Conservation (phyloP, 2,113 vertebrate genomes). For the Carollia perspicillata region DNA sequence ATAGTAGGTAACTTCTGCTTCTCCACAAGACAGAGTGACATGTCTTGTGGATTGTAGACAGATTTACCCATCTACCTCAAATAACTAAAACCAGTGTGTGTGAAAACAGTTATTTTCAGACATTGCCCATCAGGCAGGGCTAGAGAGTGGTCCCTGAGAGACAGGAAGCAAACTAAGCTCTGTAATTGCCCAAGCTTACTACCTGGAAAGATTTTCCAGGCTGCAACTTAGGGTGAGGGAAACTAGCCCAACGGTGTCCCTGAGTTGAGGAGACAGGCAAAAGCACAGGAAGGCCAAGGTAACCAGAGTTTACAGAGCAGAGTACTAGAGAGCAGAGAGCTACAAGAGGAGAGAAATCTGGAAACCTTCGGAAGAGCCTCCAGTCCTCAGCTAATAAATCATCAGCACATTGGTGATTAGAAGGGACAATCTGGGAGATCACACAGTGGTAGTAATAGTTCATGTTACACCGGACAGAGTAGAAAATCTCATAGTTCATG, state of each 20-base stretch:
- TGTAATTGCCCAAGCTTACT: not conserved
- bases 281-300: not conserved
- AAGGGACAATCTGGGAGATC: not conserved
- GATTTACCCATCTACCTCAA: not conserved
- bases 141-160: not conserved
- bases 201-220: not conserved
- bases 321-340: not conserved
- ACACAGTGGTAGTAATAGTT: not conserved
- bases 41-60: too few relatives aligned
- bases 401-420: not conserved
- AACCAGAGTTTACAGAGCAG: not conserved
- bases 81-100: not conserved
- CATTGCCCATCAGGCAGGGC: not conserved
- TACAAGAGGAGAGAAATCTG: not conserved
- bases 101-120: not conserved
- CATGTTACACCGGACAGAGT: not conserved
- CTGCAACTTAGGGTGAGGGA: not conserved
- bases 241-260: not conserved
- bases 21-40: not conserved
- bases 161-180: not conserved
- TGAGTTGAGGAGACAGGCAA: not conserved
- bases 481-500: not conserved
- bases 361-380: not conserved
- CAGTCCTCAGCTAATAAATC: not conserved
- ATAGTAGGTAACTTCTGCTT: not conserved